Evolutionary conservation across 2,888 invertebrate species (phyloP), one percentile per base, ranked within the genome.

Genomic region (Aproaerema taeniolella): DNA sequence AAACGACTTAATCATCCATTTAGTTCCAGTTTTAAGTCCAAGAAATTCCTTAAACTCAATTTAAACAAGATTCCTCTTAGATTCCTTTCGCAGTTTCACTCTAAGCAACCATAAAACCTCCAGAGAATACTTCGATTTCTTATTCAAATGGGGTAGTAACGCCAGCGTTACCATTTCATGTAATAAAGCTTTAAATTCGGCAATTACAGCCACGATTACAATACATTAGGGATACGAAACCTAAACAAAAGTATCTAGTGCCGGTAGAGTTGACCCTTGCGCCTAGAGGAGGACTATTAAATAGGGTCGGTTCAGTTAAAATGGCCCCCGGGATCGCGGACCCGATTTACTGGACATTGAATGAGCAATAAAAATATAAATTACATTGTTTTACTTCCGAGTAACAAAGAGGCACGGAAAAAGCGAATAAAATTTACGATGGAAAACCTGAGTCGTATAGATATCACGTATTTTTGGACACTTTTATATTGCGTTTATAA

Each of bases 331-430:
- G 75, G 81, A 78, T 65, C 70, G 58, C 62, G 66, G 67, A 66
- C 67, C 69, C 76, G 76, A 80, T 81, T 83, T 78, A 78, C 74
- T 76, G 72, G 70, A 78, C 76, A 76, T 74, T 67, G 71, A 80
- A 79, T 74, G 74, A 77, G 70, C 75, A 78, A 76, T 83, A 82
- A 80, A 78, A 80, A 80, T 79, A 79, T 81, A 78, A 43, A 82
- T 80, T 80, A 79, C 69, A 72, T 74, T 74, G 76, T 71, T 74
- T 71, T 67, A 69, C 64, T 73, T 61, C 52, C 64, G 61, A 72
- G 73, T 68, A 67, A 70, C 67, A 67, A 67, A 67, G 61, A 71
- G 64, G 59, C 54, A 61, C 53, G 58, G 58, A 64, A 66, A 67
- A 67, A 59, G 55, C 57, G 49, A 65, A 61, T 60, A 65, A 64